Evolutionary conservation across 2,888 invertebrate species (phyloP).

Genomic region (Nomada fabriciana): DNA sequence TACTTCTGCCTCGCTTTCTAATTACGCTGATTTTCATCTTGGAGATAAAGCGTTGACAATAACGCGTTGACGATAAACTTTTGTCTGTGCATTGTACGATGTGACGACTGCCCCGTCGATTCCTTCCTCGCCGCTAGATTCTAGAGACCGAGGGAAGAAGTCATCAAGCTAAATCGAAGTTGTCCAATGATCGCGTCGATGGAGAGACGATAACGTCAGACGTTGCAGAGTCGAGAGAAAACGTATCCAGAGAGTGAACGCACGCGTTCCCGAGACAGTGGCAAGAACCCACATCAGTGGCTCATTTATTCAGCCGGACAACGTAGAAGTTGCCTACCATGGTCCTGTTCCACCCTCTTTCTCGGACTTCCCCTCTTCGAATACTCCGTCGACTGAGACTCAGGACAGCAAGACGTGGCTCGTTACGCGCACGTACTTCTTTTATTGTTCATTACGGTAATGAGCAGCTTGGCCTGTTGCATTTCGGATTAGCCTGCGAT

Average conservation of each 20-base stretch:
- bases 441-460: constrained; percentile 81
- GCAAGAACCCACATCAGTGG: constrained; percentile 30
- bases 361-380: constrained; percentile 19
- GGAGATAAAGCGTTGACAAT: background rate
- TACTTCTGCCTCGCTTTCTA: background rate
- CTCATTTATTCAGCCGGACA: constrained; percentile 42
- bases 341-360: constrained; percentile 49
- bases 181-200: background rate
- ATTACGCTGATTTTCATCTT: background rate
- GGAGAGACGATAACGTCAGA: background rate
- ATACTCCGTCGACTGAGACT: background rate
- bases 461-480: constrained; percentile 70
- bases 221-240: background rate
- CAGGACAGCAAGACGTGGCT: constrained; percentile 68
- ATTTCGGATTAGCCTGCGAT: constrained; percentile 77
- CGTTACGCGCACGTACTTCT: constrained; percentile 71
- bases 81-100: too few species aligned
- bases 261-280: constrained; percentile 12
- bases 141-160: too few species aligned
- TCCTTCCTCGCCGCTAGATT: too few species aligned
- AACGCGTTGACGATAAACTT: background rate
- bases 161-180: too few species aligned
- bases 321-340: constrained; percentile 35
- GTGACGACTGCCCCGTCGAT: too few species aligned
- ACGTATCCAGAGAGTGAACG: background rate